Conservation (phyloP, 2,113 vertebrate species). For the Gopherus flavomarginatus region DNA sequence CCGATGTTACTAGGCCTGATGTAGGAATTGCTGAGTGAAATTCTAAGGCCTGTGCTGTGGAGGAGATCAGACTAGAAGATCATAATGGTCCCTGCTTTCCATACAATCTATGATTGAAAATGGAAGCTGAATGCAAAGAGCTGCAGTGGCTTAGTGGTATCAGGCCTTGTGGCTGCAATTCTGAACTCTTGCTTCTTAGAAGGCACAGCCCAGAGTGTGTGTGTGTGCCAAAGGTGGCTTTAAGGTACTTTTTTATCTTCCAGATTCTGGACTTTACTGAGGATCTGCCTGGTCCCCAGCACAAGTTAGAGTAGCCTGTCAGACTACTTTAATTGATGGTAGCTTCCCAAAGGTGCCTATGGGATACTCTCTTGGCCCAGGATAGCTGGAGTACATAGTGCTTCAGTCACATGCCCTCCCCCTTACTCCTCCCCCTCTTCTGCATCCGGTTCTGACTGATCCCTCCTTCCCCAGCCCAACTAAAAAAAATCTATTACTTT, state of each 20-base stretch:
- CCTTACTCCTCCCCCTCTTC: not conserved
- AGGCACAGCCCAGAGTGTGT: not conserved
- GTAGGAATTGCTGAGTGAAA: not conserved
- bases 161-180: not conserved
- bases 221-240: not conserved
- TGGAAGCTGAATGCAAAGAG: not conserved
- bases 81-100: not conserved
- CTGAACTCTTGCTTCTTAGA: not conserved
- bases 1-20: not conserved
- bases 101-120: not conserved
- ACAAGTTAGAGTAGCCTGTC: not conserved
- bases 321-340: not conserved
- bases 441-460: rapidly evolving
- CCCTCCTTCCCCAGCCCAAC: not conserved
- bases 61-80: not conserved
- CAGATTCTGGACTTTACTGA: not conserved
- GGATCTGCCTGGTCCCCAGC: not conserved
- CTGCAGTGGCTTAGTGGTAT: not conserved
- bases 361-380: not conserved
- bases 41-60: not conserved
- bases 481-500: not conserved
- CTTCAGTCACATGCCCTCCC: not conserved
- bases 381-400: not conserved
- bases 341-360: not conserved
- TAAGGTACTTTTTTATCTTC: not conserved